Evolutionary conservation across 1,140 invertebrate species (phyloP), one percentile per base, ranked within the genome.

Genomic region (Hycleus cichorii): DNA sequence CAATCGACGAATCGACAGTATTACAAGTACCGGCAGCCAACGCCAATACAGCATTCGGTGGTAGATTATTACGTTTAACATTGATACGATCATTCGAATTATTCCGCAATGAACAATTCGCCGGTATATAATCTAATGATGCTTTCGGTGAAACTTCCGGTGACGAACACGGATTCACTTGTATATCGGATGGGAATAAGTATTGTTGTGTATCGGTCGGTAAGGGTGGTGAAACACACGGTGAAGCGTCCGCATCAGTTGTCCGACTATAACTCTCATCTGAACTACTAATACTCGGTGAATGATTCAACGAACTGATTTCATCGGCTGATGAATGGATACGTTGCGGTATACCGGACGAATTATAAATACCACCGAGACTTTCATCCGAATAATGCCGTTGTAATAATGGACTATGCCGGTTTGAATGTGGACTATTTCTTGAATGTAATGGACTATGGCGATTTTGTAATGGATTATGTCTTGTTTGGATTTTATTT

Each of bases 301-400:
- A 89, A 56, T 87, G 82, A 57, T 89, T 89, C 2, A 89, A 73
- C 0, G 87, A 89, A 68, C 86, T 88, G 11, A 90, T 80, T 71
- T 90, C 88, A 70, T 90, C 88, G 2, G 86, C 87, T 1, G 87
- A 90, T 1, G 87, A 89, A 69, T 87, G 85, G n/a, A 84, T 81
- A 42, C 82, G 52, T 53, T 76, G 70, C 4, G 70, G 74, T 24
- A 66, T 62, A 26, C 67, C 63, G 39, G 60, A 18, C 18, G 18
- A 57, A 49, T 59, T 61, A 47, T 71, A 72, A 25, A 69, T 47
- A 26, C 79, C 80, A 25, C 81, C 75, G 7, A 85, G 63, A 64
- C 82, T 84, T 66, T 86, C 83, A 58, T 84, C 83, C 2, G 81
- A 84, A 47, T 83, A 78, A 48, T 83, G 83, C 25, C 83, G 64